These are phyloP conservation scores for Neuroterus valhalla DNA, from an alignment of 1,140 invertebrate species.

Conservation along the genomic window DNA sequence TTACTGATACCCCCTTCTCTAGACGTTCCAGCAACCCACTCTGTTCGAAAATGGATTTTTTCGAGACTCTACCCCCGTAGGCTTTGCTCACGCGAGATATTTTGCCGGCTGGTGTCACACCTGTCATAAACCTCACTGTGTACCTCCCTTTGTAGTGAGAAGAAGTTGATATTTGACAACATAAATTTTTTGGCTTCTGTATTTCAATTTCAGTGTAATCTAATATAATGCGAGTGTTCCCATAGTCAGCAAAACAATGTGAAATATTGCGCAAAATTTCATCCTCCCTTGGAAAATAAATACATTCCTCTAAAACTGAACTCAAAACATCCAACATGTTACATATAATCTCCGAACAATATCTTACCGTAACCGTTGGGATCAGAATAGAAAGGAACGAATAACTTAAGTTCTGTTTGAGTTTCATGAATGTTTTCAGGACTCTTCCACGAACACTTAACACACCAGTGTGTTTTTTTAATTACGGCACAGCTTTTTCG, in stretches of 20 bases:
- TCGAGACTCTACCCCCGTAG: conserved; percentile 55
- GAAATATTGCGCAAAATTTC: conserved; percentile 38
- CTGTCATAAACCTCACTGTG: conserved; percentile 61
- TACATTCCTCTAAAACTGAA: conserved; percentile 31
- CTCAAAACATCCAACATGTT: too few relatives aligned
- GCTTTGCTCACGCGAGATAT: conserved; percentile 55
- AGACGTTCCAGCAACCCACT: background rate
- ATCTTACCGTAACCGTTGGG: background rate
- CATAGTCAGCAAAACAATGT: too few relatives aligned
- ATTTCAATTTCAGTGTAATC: conserved; percentile 53
- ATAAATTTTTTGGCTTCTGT: conserved; percentile 43
- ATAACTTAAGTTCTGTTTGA: conserved; percentile 42
- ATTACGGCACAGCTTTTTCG: background rate
- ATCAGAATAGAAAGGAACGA: conserved; percentile 34
- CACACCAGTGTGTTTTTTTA: background rate
- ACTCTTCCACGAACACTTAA: conserved; percentile 34
- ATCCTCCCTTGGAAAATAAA: conserved; percentile 33
- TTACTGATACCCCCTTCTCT: conserved; percentile 28
- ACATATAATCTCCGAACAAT: too few relatives aligned
- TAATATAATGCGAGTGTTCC: conserved; percentile 44
- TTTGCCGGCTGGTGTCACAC: too few relatives aligned
- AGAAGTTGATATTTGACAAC: too few relatives aligned
- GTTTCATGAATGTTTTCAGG: conserved; percentile 34
- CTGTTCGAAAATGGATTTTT: conserved; percentile 53
- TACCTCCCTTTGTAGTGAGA: conserved; percentile 58